phyloP scores from a whole-genome alignment of 2,888 invertebrate genomes.

The Dermolepida albohirtum region DNA sequence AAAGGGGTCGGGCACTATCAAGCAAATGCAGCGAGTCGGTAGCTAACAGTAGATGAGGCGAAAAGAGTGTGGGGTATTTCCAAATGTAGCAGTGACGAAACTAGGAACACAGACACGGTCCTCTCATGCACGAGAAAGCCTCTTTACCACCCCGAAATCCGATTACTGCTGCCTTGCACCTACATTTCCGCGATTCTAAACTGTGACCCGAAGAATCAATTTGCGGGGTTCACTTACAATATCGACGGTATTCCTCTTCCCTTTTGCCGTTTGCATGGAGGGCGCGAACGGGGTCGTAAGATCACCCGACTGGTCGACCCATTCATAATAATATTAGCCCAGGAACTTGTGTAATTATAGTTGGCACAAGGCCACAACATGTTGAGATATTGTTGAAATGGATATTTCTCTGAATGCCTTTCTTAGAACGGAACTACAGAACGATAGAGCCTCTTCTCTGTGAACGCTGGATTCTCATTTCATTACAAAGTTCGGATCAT shows the following conservation, averaged over 20 bases:
- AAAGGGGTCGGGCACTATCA: too few relatives aligned
- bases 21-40: too few relatives aligned
- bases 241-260: conserved; percentile 43
- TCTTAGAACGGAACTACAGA: conserved; percentile 33
- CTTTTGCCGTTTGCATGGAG: not conserved
- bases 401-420: conserved; percentile 48
- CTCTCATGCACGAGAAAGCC: conserved; percentile 50
- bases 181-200: conserved; percentile 51
- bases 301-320: conserved; percentile 36
- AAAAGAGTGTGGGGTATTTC: too few relatives aligned
- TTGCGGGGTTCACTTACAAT: conserved; percentile 53
- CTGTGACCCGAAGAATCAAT: conserved; percentile 55
- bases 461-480: conserved; percentile 44
- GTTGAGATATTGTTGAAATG: conserved; percentile 49
- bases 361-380: conserved; percentile 47
- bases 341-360: conserved; percentile 52
- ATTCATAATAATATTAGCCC: conserved; percentile 52
- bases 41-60: too few relatives aligned
- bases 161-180: conserved; percentile 60
- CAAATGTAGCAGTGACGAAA: too few relatives aligned
- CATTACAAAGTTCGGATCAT: conserved; percentile 51
- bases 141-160: conserved; percentile 56
- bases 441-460: not conserved
- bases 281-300: not conserved
- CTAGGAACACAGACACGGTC: conserved; percentile 7